phyloP scores from a whole-genome alignment of 2,797 vertebrate species.

The Syngnathus rostellatus region DNA sequence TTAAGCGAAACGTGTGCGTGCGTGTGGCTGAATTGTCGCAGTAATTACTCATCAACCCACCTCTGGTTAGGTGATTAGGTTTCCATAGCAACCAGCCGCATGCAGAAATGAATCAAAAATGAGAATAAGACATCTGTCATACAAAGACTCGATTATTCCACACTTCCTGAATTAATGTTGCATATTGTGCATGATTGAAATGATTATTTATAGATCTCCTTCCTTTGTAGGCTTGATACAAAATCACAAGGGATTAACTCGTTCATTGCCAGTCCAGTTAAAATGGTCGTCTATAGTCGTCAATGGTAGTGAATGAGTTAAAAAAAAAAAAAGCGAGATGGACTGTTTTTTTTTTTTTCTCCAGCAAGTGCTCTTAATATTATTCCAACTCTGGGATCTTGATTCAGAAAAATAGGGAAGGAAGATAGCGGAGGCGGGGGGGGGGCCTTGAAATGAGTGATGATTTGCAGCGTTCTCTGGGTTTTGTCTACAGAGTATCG shows the following conservation, averaged over 20 bases:
- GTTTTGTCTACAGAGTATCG: conserved; percentile 52
- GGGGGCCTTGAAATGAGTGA: conserved; percentile 30
- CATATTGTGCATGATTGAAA: background rate
- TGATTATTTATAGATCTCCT: background rate
- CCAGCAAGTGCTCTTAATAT: too few relatives aligned
- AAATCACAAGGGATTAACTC: background rate
- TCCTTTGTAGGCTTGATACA: background rate
- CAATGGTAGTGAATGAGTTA: too few relatives aligned
- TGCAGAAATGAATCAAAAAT: background rate
- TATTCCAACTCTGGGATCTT: too few relatives aligned
- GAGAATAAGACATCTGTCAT: conserved; percentile 19
- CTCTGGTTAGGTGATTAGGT: conserved; percentile 51
- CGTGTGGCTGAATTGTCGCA: conserved; percentile 11
- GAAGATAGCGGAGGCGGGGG: conserved; percentile 27
- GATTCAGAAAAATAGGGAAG: conserved; percentile 9
- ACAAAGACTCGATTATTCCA: background rate
- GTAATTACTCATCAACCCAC: conserved; percentile 53
- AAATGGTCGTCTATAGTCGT: too few relatives aligned
- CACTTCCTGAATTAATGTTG: background rate
- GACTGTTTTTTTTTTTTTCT: too few relatives aligned
- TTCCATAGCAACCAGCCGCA: conserved; percentile 48
- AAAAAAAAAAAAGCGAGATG: too few relatives aligned
- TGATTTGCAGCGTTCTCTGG: conserved; percentile 57
- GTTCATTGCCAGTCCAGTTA: too few relatives aligned
- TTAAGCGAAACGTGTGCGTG: background rate